Evolutionary conservation across 2,113 vertebrate species (phyloP).

Genomic region (Neodontobutis hainanensis): DNA sequence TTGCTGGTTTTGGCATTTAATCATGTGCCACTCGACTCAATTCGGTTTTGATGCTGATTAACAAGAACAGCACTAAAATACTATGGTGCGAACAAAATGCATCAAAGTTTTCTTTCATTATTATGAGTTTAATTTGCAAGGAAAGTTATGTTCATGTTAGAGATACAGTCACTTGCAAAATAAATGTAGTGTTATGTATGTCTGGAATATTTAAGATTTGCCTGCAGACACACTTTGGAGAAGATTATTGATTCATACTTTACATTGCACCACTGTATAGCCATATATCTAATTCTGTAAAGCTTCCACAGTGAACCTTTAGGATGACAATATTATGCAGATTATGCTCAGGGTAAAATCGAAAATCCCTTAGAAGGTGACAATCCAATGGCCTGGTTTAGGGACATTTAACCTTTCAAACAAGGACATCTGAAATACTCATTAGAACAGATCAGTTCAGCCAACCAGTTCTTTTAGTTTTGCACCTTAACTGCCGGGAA

Average conservation of each 20-base stretch:
- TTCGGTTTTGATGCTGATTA: slow-evolving; percentile 22
- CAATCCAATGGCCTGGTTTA: not conserved
- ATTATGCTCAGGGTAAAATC: not conserved
- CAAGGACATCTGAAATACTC: not conserved
- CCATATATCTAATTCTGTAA: not conserved
- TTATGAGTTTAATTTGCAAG: too few species aligned
- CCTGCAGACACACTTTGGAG: too few species aligned
- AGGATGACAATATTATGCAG: not conserved
- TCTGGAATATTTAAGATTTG: too few species aligned
- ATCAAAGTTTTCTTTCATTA: not conserved
- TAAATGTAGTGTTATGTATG: too few species aligned
- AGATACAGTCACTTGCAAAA: too few species aligned
- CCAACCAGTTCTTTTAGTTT: not conserved
- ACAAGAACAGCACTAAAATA: slow-evolving; percentile 3
- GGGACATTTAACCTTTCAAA: not conserved
- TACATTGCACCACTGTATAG: not conserved
- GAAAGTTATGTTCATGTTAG: too few species aligned
- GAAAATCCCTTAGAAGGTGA: not conserved
- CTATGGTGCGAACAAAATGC: slow-evolving; percentile 16
- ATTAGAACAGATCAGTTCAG: not conserved
- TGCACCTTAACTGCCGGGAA: slow-evolving; percentile 8
- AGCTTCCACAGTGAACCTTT: not conserved
- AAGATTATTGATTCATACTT: too few species aligned
- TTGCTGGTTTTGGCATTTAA: not conserved
- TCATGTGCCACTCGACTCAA: not conserved